A percentile compares a stretch with the other conserved stretches of the same genome.
Evolutionary conservation across 2,888 invertebrate species (phyloP).

Genomic region (Sthenelais limicola): DNA sequence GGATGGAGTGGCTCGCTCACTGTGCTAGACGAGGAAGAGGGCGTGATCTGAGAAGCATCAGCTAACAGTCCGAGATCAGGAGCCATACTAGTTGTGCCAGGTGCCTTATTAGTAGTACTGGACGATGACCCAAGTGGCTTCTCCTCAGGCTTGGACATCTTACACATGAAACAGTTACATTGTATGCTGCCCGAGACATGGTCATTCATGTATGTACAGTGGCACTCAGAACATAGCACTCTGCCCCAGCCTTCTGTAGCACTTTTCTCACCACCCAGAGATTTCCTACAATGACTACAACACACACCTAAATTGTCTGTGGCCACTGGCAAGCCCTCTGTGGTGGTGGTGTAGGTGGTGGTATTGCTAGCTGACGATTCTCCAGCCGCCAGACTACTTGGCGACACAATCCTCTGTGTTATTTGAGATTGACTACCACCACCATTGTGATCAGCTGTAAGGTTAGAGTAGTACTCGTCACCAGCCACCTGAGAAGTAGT

Average conservation of each 20-base stretch:
- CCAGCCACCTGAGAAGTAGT: too few species aligned
- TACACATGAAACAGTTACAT: conserved; percentile 29
- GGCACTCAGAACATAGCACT: conserved; percentile 28
- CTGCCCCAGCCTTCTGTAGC: conserved; percentile 29
- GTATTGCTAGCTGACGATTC: too few species aligned
- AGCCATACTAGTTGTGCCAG: conserved; percentile 11
- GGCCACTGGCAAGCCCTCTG: too few species aligned
- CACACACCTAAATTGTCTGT: too few species aligned
- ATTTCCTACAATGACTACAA: conserved; percentile 15
- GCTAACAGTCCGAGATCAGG: conserved; percentile 18
- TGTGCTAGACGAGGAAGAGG: too few species aligned
- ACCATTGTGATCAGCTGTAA: too few species aligned
- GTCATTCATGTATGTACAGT: conserved; percentile 17
- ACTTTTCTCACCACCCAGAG: conserved; percentile 5
- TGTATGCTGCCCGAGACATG: not conserved
- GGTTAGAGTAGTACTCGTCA: too few species aligned
- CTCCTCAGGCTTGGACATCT: not conserved
- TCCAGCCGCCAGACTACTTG: too few species aligned
- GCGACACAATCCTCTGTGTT: too few species aligned
- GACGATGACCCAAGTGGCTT: not conserved
- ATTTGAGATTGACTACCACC: too few species aligned
- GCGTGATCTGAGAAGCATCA: conserved; percentile 11
- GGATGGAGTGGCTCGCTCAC: not conserved
- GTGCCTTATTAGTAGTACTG: not conserved
- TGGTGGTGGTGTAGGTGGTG: too few species aligned